These are phyloP conservation scores for Agonopterix heracliana DNA, from an alignment of 2,888 invertebrate species.

Conservation along the genomic window DNA sequence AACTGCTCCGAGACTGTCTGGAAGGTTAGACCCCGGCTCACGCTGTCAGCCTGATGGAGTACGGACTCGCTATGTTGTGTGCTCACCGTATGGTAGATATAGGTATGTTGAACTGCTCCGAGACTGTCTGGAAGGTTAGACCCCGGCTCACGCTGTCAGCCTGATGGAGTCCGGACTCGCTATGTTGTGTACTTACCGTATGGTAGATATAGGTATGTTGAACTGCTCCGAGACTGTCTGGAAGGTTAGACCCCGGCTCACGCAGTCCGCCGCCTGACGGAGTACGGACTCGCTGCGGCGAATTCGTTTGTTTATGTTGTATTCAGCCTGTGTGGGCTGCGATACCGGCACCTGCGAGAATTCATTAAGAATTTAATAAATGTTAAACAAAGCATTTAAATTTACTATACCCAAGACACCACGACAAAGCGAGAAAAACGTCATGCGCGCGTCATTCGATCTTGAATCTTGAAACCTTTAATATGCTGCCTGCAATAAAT, in stretches of 20 bases:
- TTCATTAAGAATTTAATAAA: conserved; percentile 1
- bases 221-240: conserved; percentile 91
- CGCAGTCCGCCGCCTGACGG: conserved; percentile 89
- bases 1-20: conserved; percentile 91
- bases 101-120: conserved; percentile 45
- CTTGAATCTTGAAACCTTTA: too few species aligned
- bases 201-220: conserved; percentile 91
- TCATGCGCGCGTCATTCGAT: too few species aligned
- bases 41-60: conserved; percentile 87
- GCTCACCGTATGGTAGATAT: conserved; percentile 68
- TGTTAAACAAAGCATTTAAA: too few species aligned
- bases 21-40: conserved; percentile 90
- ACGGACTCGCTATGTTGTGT: conserved; percentile 78
- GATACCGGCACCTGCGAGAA: conserved; percentile 20
- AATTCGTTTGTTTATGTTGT: conserved; percentile 72
- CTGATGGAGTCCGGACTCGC: conserved; percentile 83
- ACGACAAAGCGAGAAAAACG: too few species aligned
- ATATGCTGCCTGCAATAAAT: too few species aligned
- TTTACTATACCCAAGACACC: too few species aligned
- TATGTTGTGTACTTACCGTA: conserved; percentile 61
- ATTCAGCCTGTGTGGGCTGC: conserved; percentile 43
- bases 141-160: conserved; percentile 90
- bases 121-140: too few species aligned
- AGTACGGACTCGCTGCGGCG: conserved; percentile 85
- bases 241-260: conserved; percentile 91